Conservation (phyloP, 2,797 vertebrate genomes). For the Tamandua tetradactyla region DNA sequence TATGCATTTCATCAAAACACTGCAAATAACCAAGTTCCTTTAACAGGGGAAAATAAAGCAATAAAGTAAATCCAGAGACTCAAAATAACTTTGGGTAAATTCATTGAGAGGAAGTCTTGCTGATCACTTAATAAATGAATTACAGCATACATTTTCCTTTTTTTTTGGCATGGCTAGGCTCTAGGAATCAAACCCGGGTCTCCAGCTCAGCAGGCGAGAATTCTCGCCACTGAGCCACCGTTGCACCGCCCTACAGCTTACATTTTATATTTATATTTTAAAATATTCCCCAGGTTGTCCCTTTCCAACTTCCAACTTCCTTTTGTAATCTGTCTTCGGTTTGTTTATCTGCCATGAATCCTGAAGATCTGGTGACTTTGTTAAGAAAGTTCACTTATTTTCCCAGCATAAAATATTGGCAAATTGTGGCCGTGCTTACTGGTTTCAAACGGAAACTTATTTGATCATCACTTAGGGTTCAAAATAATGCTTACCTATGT, state of each 20-base stretch:
- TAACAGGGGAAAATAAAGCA: background rate
- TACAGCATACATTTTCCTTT: background rate
- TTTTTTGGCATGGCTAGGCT: too few species aligned
- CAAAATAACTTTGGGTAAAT: slow-evolving; percentile 11
- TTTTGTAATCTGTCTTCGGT: background rate
- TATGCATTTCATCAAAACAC: slow-evolving; percentile 21
- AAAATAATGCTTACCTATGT: background rate
- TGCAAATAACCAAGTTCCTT: background rate
- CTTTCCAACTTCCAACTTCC: background rate
- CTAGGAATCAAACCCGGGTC: too few species aligned
- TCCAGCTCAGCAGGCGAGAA: too few species aligned
- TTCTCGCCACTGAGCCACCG: too few species aligned
- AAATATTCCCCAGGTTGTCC: background rate
- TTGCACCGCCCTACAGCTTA: too few species aligned
- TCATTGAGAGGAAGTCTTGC: background rate
- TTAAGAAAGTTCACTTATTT: slow-evolving; percentile 32
- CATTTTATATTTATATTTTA: background rate
- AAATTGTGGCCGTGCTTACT: background rate
- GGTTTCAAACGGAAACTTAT: slow-evolving; percentile 31
- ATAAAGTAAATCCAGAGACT: background rate
- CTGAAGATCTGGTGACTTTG: background rate
- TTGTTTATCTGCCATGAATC: background rate
- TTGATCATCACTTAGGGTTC: background rate
- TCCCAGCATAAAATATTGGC: background rate
- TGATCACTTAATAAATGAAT: background rate